These are phyloP conservation scores for Actias luna DNA, from an alignment of 2,888 invertebrate species.

Conservation along the genomic window DNA sequence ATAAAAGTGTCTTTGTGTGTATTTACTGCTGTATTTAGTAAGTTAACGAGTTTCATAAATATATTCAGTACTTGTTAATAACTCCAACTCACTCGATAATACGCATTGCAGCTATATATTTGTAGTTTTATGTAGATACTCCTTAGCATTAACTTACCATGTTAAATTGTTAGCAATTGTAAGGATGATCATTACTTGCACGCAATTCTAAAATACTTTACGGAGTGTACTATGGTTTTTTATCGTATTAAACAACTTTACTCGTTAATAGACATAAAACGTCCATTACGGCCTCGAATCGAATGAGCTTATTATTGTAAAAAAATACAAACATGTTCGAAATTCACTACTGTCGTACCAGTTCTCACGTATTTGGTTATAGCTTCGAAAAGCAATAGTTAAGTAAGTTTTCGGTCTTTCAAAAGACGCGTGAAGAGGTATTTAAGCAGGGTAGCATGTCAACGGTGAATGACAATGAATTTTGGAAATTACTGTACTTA, in stretches of 20 bases:
- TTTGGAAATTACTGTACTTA: no score
- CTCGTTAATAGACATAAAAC: constrained; percentile 7
- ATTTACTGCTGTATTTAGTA: no score
- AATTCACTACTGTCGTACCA: neutral
- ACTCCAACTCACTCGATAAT: neutral
- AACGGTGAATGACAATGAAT: no score
- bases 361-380: neutral
- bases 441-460: no score
- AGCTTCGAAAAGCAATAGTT: neutral
- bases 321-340: neutral
- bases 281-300: constrained; percentile 1
- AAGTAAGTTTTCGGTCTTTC: no score
- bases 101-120: neutral
- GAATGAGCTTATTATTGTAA: neutral
- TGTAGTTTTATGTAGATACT: neutral
- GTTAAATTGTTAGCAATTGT: neutral
- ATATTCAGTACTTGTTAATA: neutral
- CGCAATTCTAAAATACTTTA: neutral
- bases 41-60: no score
- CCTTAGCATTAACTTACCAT: neutral
- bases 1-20: no score
- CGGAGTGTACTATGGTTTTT: neutral
- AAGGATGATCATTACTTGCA: constrained; percentile 1
- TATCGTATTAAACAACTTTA: neutral
- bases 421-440: no score